Evolutionary conservation across 2,113 vertebrate genomes (phyloP).

Genomic region (Sinocyclocheilus anshuiensis): DNA sequence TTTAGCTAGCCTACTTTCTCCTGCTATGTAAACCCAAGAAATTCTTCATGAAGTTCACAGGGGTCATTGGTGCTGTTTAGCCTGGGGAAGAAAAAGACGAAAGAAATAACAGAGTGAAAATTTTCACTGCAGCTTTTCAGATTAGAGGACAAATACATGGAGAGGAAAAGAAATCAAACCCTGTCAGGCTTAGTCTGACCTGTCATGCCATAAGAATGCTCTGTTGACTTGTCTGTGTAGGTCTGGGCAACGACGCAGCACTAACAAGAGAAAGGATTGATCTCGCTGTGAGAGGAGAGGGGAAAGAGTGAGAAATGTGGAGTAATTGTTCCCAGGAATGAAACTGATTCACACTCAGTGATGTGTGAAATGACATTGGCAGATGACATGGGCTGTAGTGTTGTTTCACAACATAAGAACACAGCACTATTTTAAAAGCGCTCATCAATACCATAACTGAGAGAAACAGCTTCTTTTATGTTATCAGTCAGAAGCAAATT

Average conservation of each 20-base stretch:
- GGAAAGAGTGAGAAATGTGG: conserved; percentile 71
- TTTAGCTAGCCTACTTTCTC: conserved; percentile 63
- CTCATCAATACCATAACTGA: conserved; percentile 72
- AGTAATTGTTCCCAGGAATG: conserved; percentile 80
- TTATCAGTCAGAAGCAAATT: conserved; percentile 46
- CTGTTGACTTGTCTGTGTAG: conserved; percentile 63
- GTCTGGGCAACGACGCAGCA: conserved; percentile 56
- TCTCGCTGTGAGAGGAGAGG: conserved; percentile 63
- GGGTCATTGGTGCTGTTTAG: conserved; percentile 66
- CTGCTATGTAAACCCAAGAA: conserved; percentile 64
- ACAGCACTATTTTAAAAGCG: conserved; percentile 74
- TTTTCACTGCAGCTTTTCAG: conserved; percentile 54
- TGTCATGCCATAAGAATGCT: conserved; percentile 58
- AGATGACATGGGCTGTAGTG: conserved; percentile 74
- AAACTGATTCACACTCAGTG: conserved; percentile 80
- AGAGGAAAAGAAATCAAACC: conserved; percentile 54
- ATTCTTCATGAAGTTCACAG: conserved; percentile 60
- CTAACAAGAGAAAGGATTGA: conserved; percentile 64
- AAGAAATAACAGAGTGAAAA: conserved; percentile 32
- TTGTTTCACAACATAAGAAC: conserved; percentile 73
- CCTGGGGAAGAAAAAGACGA: conserved; percentile 46
- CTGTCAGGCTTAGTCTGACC: conserved; percentile 48
- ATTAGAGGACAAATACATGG: conserved; percentile 52
- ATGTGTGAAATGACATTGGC: conserved; percentile 82
- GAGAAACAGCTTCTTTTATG: conserved; percentile 42